These are phyloP conservation scores for Petromus typicus DNA, from an alignment of 2,113 vertebrate genomes.

Conservation along the genomic window DNA sequence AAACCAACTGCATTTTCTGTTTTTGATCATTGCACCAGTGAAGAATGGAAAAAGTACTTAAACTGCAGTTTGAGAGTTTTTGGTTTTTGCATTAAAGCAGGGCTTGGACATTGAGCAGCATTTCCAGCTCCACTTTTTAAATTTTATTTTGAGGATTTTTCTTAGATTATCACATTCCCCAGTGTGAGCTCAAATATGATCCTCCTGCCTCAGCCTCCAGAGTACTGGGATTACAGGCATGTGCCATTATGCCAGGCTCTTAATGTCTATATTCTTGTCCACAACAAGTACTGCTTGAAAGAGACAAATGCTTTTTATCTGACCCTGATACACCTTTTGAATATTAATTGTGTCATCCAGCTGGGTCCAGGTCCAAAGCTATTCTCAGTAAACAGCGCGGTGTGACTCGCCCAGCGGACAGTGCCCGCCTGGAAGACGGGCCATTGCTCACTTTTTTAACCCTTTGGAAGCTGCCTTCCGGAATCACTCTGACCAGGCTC, in stretches of 20 bases:
- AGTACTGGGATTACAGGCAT: neutral
- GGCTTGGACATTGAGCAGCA: neutral
- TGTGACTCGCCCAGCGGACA: no score
- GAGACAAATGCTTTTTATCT: neutral
- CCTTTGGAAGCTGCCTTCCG: neutral
- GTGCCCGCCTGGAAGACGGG: rapidly evolving
- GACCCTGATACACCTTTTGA: neutral
- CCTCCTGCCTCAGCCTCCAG: neutral
- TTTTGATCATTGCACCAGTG: neutral
- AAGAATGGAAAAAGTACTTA: neutral
- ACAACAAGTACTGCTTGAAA: neutral
- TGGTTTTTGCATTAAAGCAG: neutral
- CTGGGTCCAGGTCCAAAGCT: neutral
- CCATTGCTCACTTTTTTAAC: neutral
- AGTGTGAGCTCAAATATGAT: neutral
- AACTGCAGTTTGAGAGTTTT: neutral
- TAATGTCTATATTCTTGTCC: neutral
- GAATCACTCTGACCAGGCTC: constrained; percentile 30
- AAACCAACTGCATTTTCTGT: neutral
- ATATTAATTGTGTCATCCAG: neutral
- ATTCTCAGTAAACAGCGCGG: rapidly evolving
- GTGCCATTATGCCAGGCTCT: neutral
- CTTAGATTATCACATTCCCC: neutral
- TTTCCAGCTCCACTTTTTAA: neutral
- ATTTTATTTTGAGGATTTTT: neutral